Conservation (phyloP, 2,888 invertebrate genomes). For the Chromoteleia sp. region DNA sequence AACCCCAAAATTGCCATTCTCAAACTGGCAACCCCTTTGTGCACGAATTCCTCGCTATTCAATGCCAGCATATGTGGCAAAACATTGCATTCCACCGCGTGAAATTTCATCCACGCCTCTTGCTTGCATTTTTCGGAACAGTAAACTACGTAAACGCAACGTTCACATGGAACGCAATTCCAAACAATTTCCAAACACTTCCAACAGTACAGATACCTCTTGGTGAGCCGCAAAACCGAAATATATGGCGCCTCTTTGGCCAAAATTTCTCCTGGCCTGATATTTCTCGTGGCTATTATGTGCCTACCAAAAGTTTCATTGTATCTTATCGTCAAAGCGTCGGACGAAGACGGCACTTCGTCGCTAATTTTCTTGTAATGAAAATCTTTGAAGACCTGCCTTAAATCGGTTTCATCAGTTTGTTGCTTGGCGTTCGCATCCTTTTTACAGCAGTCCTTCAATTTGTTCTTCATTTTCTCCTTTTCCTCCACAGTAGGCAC, state of each 20-base stretch:
- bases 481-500: not conserved
- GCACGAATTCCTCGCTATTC: not conserved
- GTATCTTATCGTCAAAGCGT: constrained; percentile 87
- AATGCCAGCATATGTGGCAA: not conserved
- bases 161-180: constrained; percentile 88
- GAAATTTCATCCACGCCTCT: constrained; percentile 17
- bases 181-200: constrained; percentile 88
- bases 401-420: constrained; percentile 65
- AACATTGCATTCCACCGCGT: constrained; percentile 17
- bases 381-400: constrained; percentile 13
- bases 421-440: not conserved
- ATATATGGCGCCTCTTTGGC: constrained; percentile 91
- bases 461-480: not conserved
- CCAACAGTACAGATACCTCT: constrained; percentile 88
- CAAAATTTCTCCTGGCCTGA: constrained; percentile 91
- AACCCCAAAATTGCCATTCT: constrained; percentile 23
- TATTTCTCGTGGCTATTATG: constrained; percentile 80
- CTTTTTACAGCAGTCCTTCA: constrained; percentile 4
- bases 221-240: constrained; percentile 86
- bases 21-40: constrained; percentile 1
- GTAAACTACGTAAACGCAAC: constrained; percentile 88
- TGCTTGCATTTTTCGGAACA: constrained; percentile 82
- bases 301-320: constrained; percentile 88
- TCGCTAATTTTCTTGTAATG: constrained; percentile 76
- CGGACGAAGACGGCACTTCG: constrained; percentile 87